phyloP scores from a whole-genome alignment of 2,888 invertebrate genomes.

The Diogma glabrata region DNA sequence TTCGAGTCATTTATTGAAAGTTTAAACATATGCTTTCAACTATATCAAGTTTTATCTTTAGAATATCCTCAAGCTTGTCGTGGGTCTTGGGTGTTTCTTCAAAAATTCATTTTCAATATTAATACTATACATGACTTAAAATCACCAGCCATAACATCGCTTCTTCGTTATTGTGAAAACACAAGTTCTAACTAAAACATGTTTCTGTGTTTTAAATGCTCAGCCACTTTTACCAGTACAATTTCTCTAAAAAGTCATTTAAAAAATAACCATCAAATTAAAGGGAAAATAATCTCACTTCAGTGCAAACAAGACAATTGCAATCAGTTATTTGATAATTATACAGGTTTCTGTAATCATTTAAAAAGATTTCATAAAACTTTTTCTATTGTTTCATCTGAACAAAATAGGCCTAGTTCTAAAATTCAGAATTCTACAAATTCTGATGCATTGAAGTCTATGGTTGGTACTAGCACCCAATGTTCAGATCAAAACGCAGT shows the following conservation, averaged over 20 bases:
- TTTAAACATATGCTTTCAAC: background rate
- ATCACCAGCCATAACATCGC: background rate
- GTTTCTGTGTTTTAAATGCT: slow-evolving; percentile 13
- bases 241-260: slow-evolving; percentile 9
- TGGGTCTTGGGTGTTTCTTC: background rate
- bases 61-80: background rate
- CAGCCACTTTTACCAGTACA: background rate
- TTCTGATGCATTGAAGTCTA: background rate
- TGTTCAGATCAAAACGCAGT: background rate
- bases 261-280: slow-evolving; percentile 12
- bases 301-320: slow-evolving; percentile 14
- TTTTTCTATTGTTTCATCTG: background rate
- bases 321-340: slow-evolving; percentile 13
- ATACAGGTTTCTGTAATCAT: slow-evolving; percentile 9
- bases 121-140: background rate
- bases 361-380: slow-evolving; percentile 12
- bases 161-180: background rate
- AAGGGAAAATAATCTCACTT: background rate
- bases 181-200: background rate
- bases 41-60: background rate
- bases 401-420: background rate
- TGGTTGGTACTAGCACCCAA: background rate
- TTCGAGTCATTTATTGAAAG: slow-evolving; percentile 1
- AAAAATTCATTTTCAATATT: background rate
- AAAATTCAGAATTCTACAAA: background rate